Evolutionary conservation across 2,113 vertebrate species (phyloP).

Genomic region (Clarias macrocephalus): DNA sequence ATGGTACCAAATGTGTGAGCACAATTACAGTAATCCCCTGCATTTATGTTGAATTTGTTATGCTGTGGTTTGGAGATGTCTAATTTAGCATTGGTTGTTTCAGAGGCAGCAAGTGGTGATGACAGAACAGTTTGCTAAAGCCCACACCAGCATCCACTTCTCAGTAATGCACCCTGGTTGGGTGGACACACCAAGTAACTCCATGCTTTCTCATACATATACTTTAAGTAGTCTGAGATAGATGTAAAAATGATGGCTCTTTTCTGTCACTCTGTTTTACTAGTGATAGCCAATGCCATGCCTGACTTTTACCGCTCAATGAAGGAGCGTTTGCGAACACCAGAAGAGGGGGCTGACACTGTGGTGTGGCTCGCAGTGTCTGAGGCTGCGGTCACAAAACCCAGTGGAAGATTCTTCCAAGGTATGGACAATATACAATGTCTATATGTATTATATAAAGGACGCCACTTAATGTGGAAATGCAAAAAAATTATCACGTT

Average conservation of each 20-base stretch:
- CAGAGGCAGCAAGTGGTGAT: constrained; percentile 81
- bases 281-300: constrained; percentile 75
- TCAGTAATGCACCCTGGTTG: constrained; percentile 80
- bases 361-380: constrained; percentile 74
- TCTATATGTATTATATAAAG: not conserved
- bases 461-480: not conserved
- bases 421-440: constrained; percentile 56
- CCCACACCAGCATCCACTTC: constrained; percentile 73
- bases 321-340: constrained; percentile 72
- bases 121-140: constrained; percentile 76
- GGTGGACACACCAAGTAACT: constrained; percentile 77
- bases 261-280: not conserved
- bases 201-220: not conserved
- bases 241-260: not conserved
- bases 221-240: not conserved
- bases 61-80: constrained; percentile 6
- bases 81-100: constrained; percentile 47
- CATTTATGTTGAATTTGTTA: not conserved
- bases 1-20: not conserved
- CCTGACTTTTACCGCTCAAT: constrained; percentile 78
- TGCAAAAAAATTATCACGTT: not conserved
- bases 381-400: constrained; percentile 63
- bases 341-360: constrained; percentile 77
- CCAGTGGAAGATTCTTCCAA: constrained; percentile 74
- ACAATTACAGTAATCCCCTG: not conserved